Evolutionary conservation across 2,888 invertebrate species (phyloP).

Genomic region (Netelia fuscicornis): DNA sequence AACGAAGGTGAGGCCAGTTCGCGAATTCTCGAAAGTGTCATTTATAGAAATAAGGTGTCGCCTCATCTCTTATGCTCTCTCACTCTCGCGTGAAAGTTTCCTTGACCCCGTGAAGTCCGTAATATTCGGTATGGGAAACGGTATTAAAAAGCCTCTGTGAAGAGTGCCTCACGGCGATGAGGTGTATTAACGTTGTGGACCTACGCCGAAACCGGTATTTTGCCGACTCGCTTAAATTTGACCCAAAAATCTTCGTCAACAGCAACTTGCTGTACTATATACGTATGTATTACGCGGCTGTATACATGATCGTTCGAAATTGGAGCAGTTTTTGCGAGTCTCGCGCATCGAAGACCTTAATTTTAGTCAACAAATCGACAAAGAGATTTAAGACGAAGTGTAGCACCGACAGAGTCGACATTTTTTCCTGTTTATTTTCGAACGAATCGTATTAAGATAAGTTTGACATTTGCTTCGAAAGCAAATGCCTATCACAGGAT

Average conservation of each 20-base stretch:
- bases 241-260: conserved; percentile 66
- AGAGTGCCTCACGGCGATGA: conserved; percentile 46
- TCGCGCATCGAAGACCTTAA: neutral
- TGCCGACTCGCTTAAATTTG: conserved; percentile 70
- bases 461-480: too few species aligned
- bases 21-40: conserved; percentile 48
- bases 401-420: neutral
- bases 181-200: conserved; percentile 37
- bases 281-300: neutral
- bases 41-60: conserved; percentile 58
- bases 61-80: conserved; percentile 30
- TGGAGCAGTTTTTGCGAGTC: conserved; percentile 1
- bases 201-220: conserved; percentile 71
- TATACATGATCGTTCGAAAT: neutral
- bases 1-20: conserved; percentile 37
- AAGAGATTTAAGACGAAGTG: neutral
- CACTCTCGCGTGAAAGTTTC: conserved; percentile 67
- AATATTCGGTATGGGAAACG: conserved; percentile 68
- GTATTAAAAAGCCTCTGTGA: conserved; percentile 53
- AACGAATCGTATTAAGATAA: neutral
- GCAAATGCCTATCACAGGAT: too few species aligned
- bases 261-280: neutral
- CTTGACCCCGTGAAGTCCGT: conserved; percentile 66
- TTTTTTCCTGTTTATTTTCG: neutral
- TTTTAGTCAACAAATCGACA: neutral